phyloP scores from a whole-genome alignment of 2,888 invertebrate species.

The Boloria euphrosyne region DNA sequence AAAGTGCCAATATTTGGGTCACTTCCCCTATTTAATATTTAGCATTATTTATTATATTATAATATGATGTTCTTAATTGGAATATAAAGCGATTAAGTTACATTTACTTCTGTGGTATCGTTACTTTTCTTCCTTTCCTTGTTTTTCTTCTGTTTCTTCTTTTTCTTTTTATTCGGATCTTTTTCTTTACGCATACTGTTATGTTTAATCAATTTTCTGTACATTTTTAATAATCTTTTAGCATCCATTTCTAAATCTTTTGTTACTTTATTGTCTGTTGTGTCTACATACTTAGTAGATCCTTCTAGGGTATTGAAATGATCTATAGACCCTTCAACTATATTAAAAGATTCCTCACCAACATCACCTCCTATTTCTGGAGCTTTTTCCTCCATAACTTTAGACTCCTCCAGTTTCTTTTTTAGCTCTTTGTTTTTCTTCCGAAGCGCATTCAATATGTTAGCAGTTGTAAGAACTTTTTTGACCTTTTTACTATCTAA shows the following conservation, averaged over 20 bases:
- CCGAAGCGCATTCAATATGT: conserved; percentile 82
- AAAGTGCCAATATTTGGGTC: no score
- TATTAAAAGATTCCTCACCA: conserved; percentile 25
- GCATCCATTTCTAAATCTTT: conserved; percentile 71
- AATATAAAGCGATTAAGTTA: background rate
- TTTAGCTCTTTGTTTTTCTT: conserved; percentile 81
- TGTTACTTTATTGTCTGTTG: conserved; percentile 50
- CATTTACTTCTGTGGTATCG: background rate
- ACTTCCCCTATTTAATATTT: no score
- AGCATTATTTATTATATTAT: background rate
- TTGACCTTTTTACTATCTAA: conserved; percentile 83
- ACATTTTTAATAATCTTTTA: conserved; percentile 74
- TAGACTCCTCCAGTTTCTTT: conserved; percentile 62
- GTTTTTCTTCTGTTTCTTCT: conserved; percentile 58
- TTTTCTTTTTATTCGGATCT: conserved; percentile 61
- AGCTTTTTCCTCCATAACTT: conserved; percentile 44
- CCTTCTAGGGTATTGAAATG: conserved; percentile 77
- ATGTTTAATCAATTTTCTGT: conserved; percentile 69
- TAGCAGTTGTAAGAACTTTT: conserved; percentile 74
- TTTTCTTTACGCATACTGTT: conserved; percentile 61
- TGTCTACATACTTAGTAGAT: conserved; percentile 66
- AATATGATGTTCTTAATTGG: background rate
- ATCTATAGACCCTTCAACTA: conserved; percentile 78
- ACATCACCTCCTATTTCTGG: conserved; percentile 42
- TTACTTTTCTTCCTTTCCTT: conserved; percentile 37